Base-by-base conservation (phyloP, 2,797 vertebrate genomes). In the Distichodus sexfasciatus region DNA sequence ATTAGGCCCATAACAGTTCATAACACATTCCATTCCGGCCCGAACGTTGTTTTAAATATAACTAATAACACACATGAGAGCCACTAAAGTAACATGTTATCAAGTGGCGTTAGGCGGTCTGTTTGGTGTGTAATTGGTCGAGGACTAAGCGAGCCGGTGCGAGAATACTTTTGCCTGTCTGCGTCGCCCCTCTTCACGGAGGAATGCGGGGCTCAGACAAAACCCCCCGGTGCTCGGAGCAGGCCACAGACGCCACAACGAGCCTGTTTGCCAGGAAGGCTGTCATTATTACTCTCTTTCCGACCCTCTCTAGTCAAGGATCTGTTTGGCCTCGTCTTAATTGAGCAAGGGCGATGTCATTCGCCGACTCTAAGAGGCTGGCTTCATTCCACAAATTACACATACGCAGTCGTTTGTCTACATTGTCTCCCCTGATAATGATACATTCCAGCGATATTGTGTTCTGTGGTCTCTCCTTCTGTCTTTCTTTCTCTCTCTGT, bases 371-470 rank as follows among this genome's bases (percentile, higher is more conserved):
- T 29, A 41, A 59, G 53, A 51, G 29, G 26, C 51, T 51, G 50
- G 6, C 36, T 58, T 50, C 44, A 48, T 44, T 46, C 43, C 35
- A 6, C 6, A n/a, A 64, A 54, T 59, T 55, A 61, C 53, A 69
- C 15, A 55, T 31, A 26, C 43, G 58, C 50, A 31, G 46, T n/a
- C n/a, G n/a, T n/a, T n/a, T n/a, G n/a, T n/a, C n/a, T n/a, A 33
- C 31, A 15, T 44, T 58, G 69, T 54, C 65, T 63, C 43, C 3
- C n/a, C 76, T 54, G 72, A 75, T 87, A 88, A 88, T 88, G 81
- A 86, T 82, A 88, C 87, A 82, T 88, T 89, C 86, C 87, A 83
- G 74, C 67, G 71, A 43, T 67, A 77, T 61, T 63, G 6, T 57
- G 54, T 46, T 53, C 77, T 77, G 81, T 85, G 69, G 50, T 19